Evolutionary conservation across 2,113 vertebrate genomes (phyloP).

Genomic region (Microtus richardsoni): DNA sequence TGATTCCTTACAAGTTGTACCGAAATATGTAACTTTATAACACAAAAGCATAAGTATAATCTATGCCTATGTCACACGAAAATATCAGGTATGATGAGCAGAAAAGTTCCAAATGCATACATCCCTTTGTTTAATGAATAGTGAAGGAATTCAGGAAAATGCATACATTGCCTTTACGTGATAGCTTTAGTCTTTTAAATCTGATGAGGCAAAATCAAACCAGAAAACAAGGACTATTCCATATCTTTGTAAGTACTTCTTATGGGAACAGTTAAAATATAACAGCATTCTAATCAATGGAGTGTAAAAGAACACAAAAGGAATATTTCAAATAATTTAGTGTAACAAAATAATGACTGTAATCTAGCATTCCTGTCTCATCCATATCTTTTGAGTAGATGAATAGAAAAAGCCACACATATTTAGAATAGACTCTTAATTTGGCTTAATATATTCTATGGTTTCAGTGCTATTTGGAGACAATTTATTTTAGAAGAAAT

Average conservation of each 20-base stretch:
- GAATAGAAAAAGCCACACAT: neutral
- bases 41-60: neutral
- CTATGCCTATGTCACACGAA: neutral
- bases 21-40: neutral
- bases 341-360: neutral
- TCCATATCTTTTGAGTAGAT: neutral
- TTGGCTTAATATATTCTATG: neutral
- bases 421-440: neutral
- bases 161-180: neutral
- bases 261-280: constrained; percentile 26
- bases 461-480: neutral
- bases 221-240: neutral
- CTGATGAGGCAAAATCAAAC: constrained; percentile 14
- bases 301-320: constrained; percentile 33
- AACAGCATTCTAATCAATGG: neutral
- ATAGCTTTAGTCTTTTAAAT: constrained; percentile 10
- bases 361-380: neutral
- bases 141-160: neutral
- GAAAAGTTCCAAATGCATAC: neutral
- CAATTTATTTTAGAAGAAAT: neutral
- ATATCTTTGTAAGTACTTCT: constrained; percentile 22
- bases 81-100: neutral
- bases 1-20: neutral
- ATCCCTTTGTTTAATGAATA: neutral
- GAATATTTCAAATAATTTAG: neutral